Conservation (phyloP, 2,888 invertebrate species). For the Yponomeuta malinellus region DNA sequence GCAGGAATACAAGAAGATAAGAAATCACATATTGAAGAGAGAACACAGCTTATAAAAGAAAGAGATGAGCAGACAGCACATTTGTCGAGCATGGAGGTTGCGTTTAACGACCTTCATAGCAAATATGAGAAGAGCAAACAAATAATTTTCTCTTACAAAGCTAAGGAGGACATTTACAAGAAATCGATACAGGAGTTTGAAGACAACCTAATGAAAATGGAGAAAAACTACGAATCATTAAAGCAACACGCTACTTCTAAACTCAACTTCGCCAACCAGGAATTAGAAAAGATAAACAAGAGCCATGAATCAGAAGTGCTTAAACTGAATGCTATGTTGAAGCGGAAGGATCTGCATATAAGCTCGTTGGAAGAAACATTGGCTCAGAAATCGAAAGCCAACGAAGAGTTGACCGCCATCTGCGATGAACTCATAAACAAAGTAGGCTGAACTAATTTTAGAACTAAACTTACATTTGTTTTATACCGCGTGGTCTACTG, state of each 20-base stretch:
- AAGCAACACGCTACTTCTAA: conserved; percentile 93
- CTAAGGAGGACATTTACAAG: conserved; percentile 80
- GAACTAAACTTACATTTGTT: conserved; percentile 20
- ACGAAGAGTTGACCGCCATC: conserved; percentile 90
- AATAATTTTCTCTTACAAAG: conserved; percentile 69
- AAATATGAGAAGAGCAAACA: conserved; percentile 81
- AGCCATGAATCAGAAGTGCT: conserved; percentile 87
- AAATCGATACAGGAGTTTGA: conserved; percentile 82
- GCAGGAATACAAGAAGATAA: conserved; percentile 82
- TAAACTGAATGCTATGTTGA: conserved; percentile 89
- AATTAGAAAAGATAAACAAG: conserved; percentile 83
- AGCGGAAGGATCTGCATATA: conserved; percentile 90
- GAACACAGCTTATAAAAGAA: conserved; percentile 70
- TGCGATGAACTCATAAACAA: conserved; percentile 93
- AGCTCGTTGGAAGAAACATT: conserved; percentile 88
- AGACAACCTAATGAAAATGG: conserved; percentile 81
- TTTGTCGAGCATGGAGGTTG: conserved; percentile 77
- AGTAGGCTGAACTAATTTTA: conserved; percentile 55
- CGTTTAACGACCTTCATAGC: conserved; percentile 78
- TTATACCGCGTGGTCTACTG: conserved; percentile 40
- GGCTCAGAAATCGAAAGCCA: conserved; percentile 92
- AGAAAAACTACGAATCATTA: conserved; percentile 89
- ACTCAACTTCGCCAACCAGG: conserved; percentile 83
- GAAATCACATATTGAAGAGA: conserved; percentile 72
- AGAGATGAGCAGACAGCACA: conserved; percentile 78